Percentiles rank a stretch among this genome's conserved stretches.
phyloP scores from a whole-genome alignment of 2,797 vertebrate species.

The Botia almorhae region DNA sequence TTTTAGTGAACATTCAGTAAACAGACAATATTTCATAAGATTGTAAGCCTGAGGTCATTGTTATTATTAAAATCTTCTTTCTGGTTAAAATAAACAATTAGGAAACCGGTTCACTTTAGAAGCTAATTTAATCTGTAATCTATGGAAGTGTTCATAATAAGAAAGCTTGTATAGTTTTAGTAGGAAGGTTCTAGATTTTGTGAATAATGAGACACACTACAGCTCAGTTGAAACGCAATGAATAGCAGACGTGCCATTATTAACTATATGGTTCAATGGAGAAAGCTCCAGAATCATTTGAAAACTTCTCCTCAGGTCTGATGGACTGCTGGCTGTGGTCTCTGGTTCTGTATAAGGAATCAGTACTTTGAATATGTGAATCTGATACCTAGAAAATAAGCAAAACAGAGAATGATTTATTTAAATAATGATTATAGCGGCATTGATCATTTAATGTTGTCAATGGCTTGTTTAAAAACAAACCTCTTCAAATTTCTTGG shows the following conservation, averaged over 20 bases:
- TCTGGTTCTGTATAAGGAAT: constrained; percentile 68
- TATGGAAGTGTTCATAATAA: neutral
- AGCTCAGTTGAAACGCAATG: too few species aligned
- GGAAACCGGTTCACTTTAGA: neutral
- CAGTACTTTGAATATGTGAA: constrained; percentile 54
- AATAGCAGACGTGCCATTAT: constrained; percentile 19
- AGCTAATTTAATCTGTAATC: neutral
- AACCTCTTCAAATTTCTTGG: constrained; percentile 87
- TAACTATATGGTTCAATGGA: constrained; percentile 83
- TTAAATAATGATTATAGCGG: neutral
- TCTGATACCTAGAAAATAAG: constrained; percentile 73
- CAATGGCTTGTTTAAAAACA: neutral
- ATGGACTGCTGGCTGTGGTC: constrained; percentile 73
- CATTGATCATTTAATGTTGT: neutral
- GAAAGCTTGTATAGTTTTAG: neutral
- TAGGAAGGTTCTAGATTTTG: neutral
- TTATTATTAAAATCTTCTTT: neutral
- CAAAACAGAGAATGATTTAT: neutral
- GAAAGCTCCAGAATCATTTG: constrained; percentile 87
- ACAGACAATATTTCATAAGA: neutral
- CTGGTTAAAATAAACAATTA: neutral
- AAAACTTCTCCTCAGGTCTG: constrained; percentile 81
- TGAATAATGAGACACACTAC: neutral
- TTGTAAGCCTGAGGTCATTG: neutral
- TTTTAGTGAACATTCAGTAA: neutral